These are phyloP conservation scores for Aurelia coerulea DNA, from an alignment of 30 jellyfish, hydroid and myxozoan species.

Conservation along the genomic window DNA sequence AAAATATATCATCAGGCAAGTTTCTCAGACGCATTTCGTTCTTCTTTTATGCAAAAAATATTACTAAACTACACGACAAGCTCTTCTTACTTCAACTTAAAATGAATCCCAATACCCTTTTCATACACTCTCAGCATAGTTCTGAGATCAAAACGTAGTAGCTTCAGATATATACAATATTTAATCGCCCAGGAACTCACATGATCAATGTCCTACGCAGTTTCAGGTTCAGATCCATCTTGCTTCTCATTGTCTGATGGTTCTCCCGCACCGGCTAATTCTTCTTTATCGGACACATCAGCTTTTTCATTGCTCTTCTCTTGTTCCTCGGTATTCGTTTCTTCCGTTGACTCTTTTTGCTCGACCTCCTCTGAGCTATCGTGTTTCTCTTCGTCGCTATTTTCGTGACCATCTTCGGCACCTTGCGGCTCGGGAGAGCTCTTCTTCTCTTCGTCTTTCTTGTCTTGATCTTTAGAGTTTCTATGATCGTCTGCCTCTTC, in stretches of 20 bases:
- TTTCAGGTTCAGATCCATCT: constrained; percentile 18
- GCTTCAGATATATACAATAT: no score
- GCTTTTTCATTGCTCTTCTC: constrained; percentile 13
- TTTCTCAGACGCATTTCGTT: no score
- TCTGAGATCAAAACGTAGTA: no score
- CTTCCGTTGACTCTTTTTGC: no score
- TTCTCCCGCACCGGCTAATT: background rate
- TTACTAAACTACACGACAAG: no score
- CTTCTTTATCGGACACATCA: background rate
- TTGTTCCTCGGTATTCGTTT: background rate
- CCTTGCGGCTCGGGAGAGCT: constrained; percentile 5
- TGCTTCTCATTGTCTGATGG: background rate
- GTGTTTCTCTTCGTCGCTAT: background rate
- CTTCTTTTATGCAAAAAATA: no score
- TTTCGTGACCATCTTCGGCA: constrained; percentile 10
- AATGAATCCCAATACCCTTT: no score
- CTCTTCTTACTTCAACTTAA: no score
- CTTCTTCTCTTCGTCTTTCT: background rate
- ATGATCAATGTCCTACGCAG: background rate
- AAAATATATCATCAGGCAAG: no score
- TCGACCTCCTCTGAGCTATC: no score
- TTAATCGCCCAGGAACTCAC: background rate
- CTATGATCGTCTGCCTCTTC: constrained; percentile 15
- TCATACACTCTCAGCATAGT: no score
- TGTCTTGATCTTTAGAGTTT: constrained; percentile 7